Base-by-base conservation (phyloP, 2,888 invertebrate species). In the Dioctria rufipes region DNA sequence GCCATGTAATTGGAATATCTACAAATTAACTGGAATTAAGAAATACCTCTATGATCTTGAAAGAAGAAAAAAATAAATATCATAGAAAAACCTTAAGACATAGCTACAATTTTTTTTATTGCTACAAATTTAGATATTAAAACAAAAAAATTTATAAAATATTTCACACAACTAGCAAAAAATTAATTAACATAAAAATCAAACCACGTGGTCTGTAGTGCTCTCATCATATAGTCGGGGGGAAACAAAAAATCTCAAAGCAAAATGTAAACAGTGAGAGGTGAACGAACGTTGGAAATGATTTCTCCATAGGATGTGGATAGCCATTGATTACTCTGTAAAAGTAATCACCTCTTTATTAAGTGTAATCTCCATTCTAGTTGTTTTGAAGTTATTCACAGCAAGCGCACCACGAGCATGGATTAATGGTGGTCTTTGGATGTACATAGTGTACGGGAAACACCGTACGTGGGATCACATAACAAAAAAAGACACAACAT, bases 281-380 rank as follows among this genome's bases (percentile, higher is more conserved):
- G 54, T 54, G 54, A 54, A 54, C n/a, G 54, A 6, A 54, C 54
- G 54, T 11, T 11, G 11, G 11, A n/a, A 54, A 54, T 54, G 6
- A 3, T n/a, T 54, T 4, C 54, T 54, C 54, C 11, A 11, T 54
- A 1, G n/a, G 25, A 25, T 25, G 25, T 25, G 25, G 54, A 54
- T 54, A 1, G 54, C 11, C 54, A 54, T 54, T 54, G 54, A 54
- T 54, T 54, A 54, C 11, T 25, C 54, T 54, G 6, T 25, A 54
- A 3, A 54, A 54, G 54, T 54, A 54, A 54, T 54, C 54, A 54
- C 54, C 54, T 54, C 9, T 54, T 54, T n/a, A 54, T 54, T 54
- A 54, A 11, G 54, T n/a, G 54, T 54, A 54, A 54, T 54, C 11
- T 11, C 4, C 6, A 3, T 54, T 54, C 54, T 3, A n/a, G n/a